Evolutionary conservation across 2,888 invertebrate species (phyloP), one percentile per base, ranked within the genome.

Genomic region (Phyto melanocephala): DNA sequence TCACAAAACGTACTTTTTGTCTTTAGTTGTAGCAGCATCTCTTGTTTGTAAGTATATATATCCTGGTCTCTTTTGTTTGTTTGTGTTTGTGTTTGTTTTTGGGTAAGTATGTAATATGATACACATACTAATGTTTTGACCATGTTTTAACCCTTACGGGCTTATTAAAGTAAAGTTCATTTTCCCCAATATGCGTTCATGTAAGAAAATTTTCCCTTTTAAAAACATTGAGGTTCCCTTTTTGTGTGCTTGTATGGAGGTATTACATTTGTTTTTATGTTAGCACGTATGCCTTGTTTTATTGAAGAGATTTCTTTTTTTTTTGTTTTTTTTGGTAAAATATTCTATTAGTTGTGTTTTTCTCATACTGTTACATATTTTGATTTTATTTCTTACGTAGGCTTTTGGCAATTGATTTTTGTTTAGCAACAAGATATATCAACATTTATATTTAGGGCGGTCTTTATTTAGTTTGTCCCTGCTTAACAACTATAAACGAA

Each of bases 111-210:
- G 54, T 77, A 72, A 58, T 37, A 50, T 40, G 50, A 77, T 77
- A 68, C 68, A 80, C 74, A 67, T 63, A 77, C 80, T 80, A 80
- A 77, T 70, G 70, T 78, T 78, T 28, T 76, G 56, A 65, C 58
- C 74, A 72, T 58, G 63, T 77, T 70, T 62, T 67, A 76, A 54
- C 71, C 60, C 67, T 72, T 81, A 60, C 52, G 50, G 65, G 65
- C 65, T 82, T 82, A 71, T 79, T 82, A 75, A 67, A 79, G 52
- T 20, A 37, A n/a, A 67, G 37, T 71, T 60, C 45, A 71, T 75
- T 65, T 65, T 65, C 28, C 15, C 47, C 4, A 6, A 22, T 13
- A 47, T 17, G 37, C 22, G 13, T 24, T 1, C 4, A 7, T 72
- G n/a, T n/a, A 28, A 28, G 6, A 6, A 28, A 28, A 28, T 56